Conservation (phyloP, 2,888 invertebrate genomes). For the Malthinus flaveolus region DNA sequence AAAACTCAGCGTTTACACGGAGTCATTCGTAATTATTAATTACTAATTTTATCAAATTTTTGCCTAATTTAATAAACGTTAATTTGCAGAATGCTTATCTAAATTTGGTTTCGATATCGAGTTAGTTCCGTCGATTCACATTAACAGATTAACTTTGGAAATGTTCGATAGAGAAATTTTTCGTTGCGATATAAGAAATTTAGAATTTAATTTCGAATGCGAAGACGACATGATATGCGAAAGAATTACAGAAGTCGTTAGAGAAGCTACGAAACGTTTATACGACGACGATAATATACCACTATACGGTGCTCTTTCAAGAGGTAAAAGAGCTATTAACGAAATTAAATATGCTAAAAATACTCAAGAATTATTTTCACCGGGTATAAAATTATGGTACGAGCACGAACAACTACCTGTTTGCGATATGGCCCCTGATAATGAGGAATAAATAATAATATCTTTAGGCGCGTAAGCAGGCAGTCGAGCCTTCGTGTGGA, state of each 20-base stretch:
- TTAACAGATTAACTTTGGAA: constrained; percentile 43
- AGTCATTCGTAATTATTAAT: constrained; percentile 36
- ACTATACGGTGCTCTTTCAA: constrained; percentile 10
- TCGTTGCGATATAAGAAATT: constrained; percentile 44
- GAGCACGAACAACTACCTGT: background rate
- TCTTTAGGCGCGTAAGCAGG: too few species aligned
- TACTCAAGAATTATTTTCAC: constrained; percentile 6
- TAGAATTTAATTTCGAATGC: constrained; percentile 44
- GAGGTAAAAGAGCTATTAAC: background rate
- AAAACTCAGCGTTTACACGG: constrained; percentile 45
- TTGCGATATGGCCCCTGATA: too few species aligned
- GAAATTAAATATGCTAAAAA: constrained; percentile 12
- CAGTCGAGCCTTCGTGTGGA: too few species aligned
- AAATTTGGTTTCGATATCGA: constrained; percentile 40
- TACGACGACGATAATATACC: constrained; percentile 31
- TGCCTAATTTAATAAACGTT: background rate
- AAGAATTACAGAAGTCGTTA: constrained; percentile 38
- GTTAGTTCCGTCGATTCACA: constrained; percentile 37
- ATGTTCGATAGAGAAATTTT: constrained; percentile 44
- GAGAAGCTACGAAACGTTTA: constrained; percentile 39
- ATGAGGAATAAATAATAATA: too few species aligned
- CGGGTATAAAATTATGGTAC: constrained; percentile 8
- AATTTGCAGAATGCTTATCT: constrained; percentile 18
- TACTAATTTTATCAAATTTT: background rate
- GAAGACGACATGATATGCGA: constrained; percentile 44